Conservation (phyloP, 2,797 vertebrate genomes). For the Rhabdophis nuchalis region DNA sequence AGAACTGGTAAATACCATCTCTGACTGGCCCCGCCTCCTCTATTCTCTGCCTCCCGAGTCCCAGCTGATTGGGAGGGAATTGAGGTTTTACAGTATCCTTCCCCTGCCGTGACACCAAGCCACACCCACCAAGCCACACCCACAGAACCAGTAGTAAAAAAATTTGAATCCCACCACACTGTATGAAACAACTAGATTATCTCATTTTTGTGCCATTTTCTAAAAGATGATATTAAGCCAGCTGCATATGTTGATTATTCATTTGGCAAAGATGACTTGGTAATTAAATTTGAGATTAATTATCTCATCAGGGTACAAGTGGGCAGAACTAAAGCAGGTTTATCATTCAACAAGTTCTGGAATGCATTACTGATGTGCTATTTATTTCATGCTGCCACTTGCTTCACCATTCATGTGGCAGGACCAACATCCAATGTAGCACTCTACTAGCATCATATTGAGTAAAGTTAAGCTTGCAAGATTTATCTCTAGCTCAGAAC, state of each 20-base stretch:
- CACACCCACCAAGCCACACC: no score
- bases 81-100: no score
- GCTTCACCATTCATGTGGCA: background rate
- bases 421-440: background rate
- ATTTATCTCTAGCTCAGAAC: background rate
- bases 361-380: background rate
- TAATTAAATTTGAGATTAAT: constrained; percentile 21
- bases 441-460: background rate
- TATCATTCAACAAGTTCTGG: background rate
- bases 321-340: background rate
- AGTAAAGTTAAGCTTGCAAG: background rate
- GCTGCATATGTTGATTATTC: constrained; percentile 15
- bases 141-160: no score
- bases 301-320: constrained; percentile 16
- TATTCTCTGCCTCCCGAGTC: no score
- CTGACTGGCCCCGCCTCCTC: no score
- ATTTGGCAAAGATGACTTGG: constrained; percentile 18
- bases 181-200: background rate
- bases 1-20: no score
- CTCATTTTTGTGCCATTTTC: background rate
- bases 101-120: no score
- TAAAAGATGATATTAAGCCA: constrained; percentile 4
- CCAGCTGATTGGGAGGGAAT: no score
- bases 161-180: background rate
- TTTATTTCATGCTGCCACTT: background rate